Evolutionary conservation across 2,888 invertebrate species (phyloP).

Genomic region (Thymelicus acteon): DNA sequence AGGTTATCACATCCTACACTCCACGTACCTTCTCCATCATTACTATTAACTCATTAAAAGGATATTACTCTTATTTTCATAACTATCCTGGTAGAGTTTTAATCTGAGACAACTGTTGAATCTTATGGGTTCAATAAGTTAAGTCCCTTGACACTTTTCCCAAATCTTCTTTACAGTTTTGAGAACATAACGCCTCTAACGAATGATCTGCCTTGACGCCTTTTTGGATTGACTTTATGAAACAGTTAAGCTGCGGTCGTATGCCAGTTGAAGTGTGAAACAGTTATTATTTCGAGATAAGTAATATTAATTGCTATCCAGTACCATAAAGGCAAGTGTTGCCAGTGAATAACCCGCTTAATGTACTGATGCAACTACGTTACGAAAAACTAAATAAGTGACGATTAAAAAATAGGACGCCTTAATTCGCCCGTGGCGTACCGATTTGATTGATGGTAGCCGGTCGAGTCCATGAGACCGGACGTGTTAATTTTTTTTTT

Average conservation of each 20-base stretch:
- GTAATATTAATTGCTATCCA: slow-evolving; percentile 76
- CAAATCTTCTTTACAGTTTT: no score
- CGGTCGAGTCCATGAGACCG: slow-evolving; percentile 13
- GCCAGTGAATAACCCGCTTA: slow-evolving; percentile 60
- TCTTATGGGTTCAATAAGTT: no score
- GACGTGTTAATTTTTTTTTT: not conserved
- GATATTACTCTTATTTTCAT: no score
- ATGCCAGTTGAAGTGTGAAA: slow-evolving; percentile 62
- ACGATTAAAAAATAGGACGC: slow-evolving; percentile 51
- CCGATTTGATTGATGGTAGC: slow-evolving; percentile 52
- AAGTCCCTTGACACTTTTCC: no score
- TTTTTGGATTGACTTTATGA: no score
- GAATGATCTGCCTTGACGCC: no score
- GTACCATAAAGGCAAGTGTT: slow-evolving; percentile 69
- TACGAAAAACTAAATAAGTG: slow-evolving; percentile 68
- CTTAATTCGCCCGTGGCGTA: slow-evolving; percentile 49
- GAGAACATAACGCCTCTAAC: no score
- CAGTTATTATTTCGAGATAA: slow-evolving; percentile 70
- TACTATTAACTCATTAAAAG: no score
- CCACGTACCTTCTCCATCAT: not conserved
- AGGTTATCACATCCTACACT: not conserved
- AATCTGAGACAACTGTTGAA: no score
- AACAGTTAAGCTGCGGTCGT: slow-evolving; percentile 7
- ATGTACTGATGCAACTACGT: slow-evolving; percentile 61
- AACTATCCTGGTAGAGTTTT: no score